phyloP scores from a whole-genome alignment of 2,888 invertebrate species.

The Caenorhabditis imperialis region DNA sequence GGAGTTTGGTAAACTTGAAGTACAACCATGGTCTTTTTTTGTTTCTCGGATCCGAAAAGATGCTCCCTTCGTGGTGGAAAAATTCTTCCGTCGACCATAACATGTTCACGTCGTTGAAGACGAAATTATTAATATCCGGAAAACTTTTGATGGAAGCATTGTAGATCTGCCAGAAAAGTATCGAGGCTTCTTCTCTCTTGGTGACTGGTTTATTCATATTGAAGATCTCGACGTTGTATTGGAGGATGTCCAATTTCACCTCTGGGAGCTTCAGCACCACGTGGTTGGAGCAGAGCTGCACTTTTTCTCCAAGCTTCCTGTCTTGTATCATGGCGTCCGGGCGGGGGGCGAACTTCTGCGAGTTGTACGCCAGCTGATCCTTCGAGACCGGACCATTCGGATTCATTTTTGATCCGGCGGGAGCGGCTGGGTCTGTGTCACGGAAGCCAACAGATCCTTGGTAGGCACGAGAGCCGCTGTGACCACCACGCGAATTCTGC shows the following conservation, averaged over 20 bases:
- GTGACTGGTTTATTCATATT: background rate
- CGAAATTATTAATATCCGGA: background rate
- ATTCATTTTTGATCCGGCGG: background rate
- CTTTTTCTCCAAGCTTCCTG: constrained; percentile 2
- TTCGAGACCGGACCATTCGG: background rate
- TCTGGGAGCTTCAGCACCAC: constrained; percentile 10
- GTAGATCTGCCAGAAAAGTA: constrained; percentile 12
- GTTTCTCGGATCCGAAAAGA: background rate
- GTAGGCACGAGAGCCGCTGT: background rate
- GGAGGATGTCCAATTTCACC: background rate
- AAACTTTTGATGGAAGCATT: background rate
- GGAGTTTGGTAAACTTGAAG: background rate
- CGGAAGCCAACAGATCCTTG: background rate
- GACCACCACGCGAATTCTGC: background rate
- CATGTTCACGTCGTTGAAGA: constrained; percentile 47
- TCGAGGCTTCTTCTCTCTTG: constrained; percentile 16
- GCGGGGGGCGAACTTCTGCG: constrained; percentile 18
- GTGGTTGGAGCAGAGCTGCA: constrained; percentile 38
- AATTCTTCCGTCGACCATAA: constrained; percentile 1
- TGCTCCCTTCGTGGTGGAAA: background rate
- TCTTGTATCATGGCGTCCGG: constrained; percentile 8
- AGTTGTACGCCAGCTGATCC: background rate
- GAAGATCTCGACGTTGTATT: constrained; percentile 25
- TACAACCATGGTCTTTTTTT: no score
- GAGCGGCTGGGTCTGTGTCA: background rate